Conservation (phyloP, 2,888 invertebrate species). For the Caenorhabditis afra region DNA sequence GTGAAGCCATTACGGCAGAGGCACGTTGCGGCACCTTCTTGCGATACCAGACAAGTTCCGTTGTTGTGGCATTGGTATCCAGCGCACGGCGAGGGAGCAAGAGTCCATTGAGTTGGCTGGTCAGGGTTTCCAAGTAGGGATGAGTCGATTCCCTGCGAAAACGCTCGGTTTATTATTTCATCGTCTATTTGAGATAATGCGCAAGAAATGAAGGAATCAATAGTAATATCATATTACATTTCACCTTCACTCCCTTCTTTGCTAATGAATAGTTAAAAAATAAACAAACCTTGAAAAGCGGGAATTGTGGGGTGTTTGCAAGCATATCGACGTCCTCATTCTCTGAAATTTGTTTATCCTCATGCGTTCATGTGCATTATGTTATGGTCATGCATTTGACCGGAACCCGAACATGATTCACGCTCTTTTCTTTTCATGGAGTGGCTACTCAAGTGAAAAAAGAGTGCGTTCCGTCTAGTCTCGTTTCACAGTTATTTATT, state of each 20-base stretch:
- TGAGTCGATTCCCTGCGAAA: constrained; percentile 53
- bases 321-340: constrained; percentile 62
- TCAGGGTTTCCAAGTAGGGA: constrained; percentile 30
- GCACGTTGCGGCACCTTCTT: constrained; percentile 71
- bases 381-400: constrained; percentile 39
- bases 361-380: constrained; percentile 14
- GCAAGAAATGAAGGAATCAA: constrained; percentile 15
- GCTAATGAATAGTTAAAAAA: constrained; percentile 22
- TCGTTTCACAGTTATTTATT: constrained; percentile 59
- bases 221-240: constrained; percentile 27
- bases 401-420: constrained; percentile 34
- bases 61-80: constrained; percentile 72
- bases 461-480: constrained; percentile 44
- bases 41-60: constrained; percentile 74
- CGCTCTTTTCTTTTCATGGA: constrained; percentile 21
- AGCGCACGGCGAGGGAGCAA: constrained; percentile 69
- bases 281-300: constrained; percentile 61
- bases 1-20: constrained; percentile 73
- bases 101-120: constrained; percentile 54
- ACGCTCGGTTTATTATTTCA: not conserved
- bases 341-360: constrained; percentile 34
- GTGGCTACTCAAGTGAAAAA: constrained; percentile 61
- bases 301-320: constrained; percentile 61
- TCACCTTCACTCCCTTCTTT: constrained; percentile 7
- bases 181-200: not conserved